Conservation (phyloP, 2,113 vertebrate genomes). For the Thamnaconus septentrionalis region DNA sequence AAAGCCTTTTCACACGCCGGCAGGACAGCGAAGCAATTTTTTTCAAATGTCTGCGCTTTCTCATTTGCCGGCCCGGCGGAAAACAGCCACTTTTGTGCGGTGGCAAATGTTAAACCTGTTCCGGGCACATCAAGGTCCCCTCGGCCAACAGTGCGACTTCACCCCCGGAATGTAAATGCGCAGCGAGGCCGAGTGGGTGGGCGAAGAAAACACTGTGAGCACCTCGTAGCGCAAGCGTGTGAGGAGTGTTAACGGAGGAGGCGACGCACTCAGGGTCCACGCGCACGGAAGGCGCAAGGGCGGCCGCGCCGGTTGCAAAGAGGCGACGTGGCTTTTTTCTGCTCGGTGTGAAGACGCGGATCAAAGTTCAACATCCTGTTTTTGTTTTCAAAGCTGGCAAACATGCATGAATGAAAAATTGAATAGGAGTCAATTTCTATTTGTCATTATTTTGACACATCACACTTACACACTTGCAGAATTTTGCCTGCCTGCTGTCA, state of each 20-base stretch:
- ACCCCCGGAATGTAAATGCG: conserved; percentile 58
- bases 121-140: conserved; percentile 65
- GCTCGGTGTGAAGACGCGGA: too few relatives aligned
- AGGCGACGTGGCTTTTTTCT: too few relatives aligned
- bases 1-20: conserved; percentile 55
- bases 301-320: too few relatives aligned
- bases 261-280: background rate
- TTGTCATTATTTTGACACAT: too few relatives aligned
- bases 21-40: conserved; percentile 54
- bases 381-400: too few relatives aligned
- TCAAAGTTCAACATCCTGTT: too few relatives aligned
- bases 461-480: too few relatives aligned
- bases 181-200: conserved; percentile 5
- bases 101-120: conserved; percentile 68
- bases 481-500: too few relatives aligned
- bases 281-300: background rate
- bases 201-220: conserved; percentile 1
- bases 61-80: conserved; percentile 49
- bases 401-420: too few relatives aligned
- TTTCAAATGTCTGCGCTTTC: conserved; percentile 63
- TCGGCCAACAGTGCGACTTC: conserved; percentile 42
- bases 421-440: too few relatives aligned
- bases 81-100: conserved; percentile 53
- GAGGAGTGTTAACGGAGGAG: background rate
- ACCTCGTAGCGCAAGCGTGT: too few relatives aligned